Conservation (phyloP, 2,113 vertebrate genomes). For the Serinus canaria region DNA sequence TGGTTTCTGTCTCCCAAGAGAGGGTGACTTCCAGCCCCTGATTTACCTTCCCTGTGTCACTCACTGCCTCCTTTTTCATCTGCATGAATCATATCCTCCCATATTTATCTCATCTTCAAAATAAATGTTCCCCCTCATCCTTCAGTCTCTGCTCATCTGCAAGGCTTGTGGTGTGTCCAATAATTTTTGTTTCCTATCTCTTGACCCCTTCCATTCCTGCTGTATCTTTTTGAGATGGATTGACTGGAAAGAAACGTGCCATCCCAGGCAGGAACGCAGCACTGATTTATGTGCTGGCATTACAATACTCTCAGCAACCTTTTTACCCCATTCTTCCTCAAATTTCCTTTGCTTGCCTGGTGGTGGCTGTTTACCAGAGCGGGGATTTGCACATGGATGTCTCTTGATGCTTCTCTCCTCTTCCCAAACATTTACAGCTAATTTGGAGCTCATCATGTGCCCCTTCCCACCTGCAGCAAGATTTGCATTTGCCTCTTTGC, state of each 20-base stretch:
- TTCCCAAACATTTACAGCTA: not conserved
- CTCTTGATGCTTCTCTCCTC: not conserved
- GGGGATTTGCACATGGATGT: not conserved
- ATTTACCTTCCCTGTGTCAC: slow-evolving; percentile 4
- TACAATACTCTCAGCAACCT: not conserved
- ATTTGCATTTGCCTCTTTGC: not conserved
- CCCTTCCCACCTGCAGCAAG: not conserved
- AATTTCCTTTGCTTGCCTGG: not conserved
- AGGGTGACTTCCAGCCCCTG: not conserved
- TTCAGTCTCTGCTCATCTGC: slow-evolving; percentile 19
- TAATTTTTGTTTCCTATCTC: slow-evolving; percentile 43
- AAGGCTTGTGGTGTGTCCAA: not conserved
- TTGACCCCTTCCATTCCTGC: slow-evolving; percentile 5
- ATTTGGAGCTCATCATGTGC: not conserved
- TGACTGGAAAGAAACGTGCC: not conserved
- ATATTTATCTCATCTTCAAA: slow-evolving; percentile 42
- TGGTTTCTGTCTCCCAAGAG: not conserved
- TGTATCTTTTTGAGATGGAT: slow-evolving; percentile 15
- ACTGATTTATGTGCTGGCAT: slow-evolving; percentile 30
- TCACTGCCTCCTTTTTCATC: not conserved
- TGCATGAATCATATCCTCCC: slow-evolving; percentile 3
- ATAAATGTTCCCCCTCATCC: slow-evolving; percentile 33
- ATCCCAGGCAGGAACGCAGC: not conserved
- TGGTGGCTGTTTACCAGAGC: fast-evolving
- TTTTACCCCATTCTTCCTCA: slow-evolving; percentile 27